Conservation (phyloP, 2,888 invertebrate genomes). For the Timandra comae region DNA sequence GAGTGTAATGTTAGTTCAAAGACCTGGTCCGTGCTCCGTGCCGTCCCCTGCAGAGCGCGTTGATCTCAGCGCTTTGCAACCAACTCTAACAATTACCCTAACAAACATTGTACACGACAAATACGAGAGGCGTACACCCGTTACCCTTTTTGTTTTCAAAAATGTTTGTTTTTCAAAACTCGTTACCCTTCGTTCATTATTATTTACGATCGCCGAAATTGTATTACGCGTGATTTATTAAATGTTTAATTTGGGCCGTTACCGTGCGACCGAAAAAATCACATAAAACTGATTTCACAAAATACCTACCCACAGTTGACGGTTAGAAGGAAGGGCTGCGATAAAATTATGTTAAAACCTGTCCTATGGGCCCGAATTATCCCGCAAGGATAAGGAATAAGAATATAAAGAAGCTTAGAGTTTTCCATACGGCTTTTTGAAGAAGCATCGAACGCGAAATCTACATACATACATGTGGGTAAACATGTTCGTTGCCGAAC, state of each 20-base stretch:
- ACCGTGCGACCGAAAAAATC: slow-evolving; percentile 48
- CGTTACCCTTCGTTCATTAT: slow-evolving; percentile 58
- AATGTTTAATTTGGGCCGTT: slow-evolving; percentile 56
- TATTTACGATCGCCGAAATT: slow-evolving; percentile 61
- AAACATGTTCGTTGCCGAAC: slow-evolving; percentile 58
- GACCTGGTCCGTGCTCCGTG: slow-evolving; percentile 43
- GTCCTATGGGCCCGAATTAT: slow-evolving; percentile 71
- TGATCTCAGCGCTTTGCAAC: slow-evolving; percentile 64
- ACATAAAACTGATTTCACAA: slow-evolving; percentile 44
- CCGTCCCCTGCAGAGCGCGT: slow-evolving; percentile 29
- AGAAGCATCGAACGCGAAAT: slow-evolving; percentile 62
- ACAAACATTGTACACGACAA: slow-evolving; percentile 56
- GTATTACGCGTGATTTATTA: slow-evolving; percentile 62
- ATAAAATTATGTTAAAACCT: slow-evolving; percentile 73
- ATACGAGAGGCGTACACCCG: slow-evolving; percentile 52
- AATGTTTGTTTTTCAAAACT: slow-evolving; percentile 67
- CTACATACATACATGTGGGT: slow-evolving; percentile 63
- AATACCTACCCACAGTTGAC: slow-evolving; percentile 23
- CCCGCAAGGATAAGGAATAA: slow-evolving; percentile 70
- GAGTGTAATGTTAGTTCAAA: slow-evolving; percentile 35
- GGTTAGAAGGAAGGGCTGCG: slow-evolving; percentile 52
- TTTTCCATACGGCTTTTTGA: slow-evolving; percentile 66
- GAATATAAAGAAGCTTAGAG: slow-evolving; percentile 73
- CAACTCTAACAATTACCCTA: slow-evolving; percentile 66
- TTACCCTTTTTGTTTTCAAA: slow-evolving; percentile 57